phyloP scores from a whole-genome alignment of 2,888 invertebrate genomes.

The Caenorhabditis sp. region DNA sequence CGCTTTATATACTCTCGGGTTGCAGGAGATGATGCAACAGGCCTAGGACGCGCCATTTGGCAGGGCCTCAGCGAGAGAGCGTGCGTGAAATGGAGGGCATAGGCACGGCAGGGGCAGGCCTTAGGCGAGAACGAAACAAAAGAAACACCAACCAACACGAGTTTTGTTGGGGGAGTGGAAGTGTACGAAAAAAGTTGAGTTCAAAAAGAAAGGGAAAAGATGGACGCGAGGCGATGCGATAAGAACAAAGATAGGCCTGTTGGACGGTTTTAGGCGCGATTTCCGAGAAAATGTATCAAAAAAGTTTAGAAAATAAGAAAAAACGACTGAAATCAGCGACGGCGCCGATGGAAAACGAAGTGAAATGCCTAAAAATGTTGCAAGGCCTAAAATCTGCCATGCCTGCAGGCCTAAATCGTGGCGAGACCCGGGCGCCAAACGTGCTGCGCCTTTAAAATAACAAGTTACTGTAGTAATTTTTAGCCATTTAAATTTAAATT shows the following conservation, averaged over 20 bases:
- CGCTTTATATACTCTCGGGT: constrained; percentile 46
- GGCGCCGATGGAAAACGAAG: constrained; percentile 9
- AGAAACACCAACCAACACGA: constrained; percentile 16
- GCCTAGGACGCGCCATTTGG: constrained; percentile 46
- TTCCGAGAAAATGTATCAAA: neutral
- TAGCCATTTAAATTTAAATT: neutral
- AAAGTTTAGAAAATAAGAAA: neutral
- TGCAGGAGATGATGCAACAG: constrained; percentile 64
- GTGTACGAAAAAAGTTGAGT: constrained; percentile 34
- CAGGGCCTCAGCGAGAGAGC: constrained; percentile 57
- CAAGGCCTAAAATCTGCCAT: too few relatives aligned
- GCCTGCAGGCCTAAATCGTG: constrained; percentile 13
- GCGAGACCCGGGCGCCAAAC: constrained; percentile 2
- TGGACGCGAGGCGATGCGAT: constrained; percentile 5
- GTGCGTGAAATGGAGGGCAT: constrained; percentile 27
- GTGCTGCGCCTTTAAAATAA: constrained; percentile 7
- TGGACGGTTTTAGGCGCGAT: neutral
- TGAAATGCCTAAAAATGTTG: constrained; percentile 5
- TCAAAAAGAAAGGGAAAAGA: constrained; percentile 6
- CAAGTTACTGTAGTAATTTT: neutral
- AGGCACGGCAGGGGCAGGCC: constrained; percentile 51
- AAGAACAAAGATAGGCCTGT: constrained; percentile 6
- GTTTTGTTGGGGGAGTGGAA: neutral
- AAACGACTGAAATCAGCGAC: neutral
- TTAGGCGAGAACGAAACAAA: constrained; percentile 34